Evolutionary conservation across 2,797 vertebrate genomes (phyloP), one percentile per base, ranked within the genome.

Genomic region (Erethizon dorsatum): DNA sequence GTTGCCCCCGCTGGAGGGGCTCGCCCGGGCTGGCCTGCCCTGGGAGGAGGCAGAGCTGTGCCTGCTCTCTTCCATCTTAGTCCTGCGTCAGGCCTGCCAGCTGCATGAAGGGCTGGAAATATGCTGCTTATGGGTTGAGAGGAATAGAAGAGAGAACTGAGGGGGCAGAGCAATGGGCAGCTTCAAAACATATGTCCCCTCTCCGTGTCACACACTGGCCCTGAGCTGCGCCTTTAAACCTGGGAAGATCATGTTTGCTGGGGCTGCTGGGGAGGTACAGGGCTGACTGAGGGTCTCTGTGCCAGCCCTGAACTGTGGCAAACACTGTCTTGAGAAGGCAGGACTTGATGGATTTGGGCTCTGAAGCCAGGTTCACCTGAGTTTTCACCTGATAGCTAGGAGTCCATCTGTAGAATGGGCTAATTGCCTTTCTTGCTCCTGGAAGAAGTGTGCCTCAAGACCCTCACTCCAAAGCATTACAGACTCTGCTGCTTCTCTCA

Each of bases 1-100:
- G 94, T 79, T 69, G 94, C 90, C 92, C 83, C 3, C 47, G 65
- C 88, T 83, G 82, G 69, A 95, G 96, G 96, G 96, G 94, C 94
- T 83, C 18, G 75, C 94, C 98, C 1, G 2, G 91, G 57, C 97
- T 69, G 88, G 95, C 80, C 88, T 89, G 83, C 56, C 86, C 0
- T 0, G 88, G 84, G 78, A 3, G 5, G 3, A 88, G 77, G 84
- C 87, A n/a, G 90, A 75, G 63, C 37, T 59, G 88, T 5, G 59
- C 89, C 94, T 33, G 77, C 56, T 93, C 15, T 37, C 69, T 85
- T 1, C 54, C 45, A 37, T 69, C 92, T 73, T 17, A 0, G 83
- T 59, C 20, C 65, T 61, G 31, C 45, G 69, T 63, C 87, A 73
- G 18, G 89, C 67, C 31, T 57, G 96, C 63, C 86, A 95, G 84